Conservation (phyloP, 2,113 vertebrate species). For the Xenotilapia leptura region DNA sequence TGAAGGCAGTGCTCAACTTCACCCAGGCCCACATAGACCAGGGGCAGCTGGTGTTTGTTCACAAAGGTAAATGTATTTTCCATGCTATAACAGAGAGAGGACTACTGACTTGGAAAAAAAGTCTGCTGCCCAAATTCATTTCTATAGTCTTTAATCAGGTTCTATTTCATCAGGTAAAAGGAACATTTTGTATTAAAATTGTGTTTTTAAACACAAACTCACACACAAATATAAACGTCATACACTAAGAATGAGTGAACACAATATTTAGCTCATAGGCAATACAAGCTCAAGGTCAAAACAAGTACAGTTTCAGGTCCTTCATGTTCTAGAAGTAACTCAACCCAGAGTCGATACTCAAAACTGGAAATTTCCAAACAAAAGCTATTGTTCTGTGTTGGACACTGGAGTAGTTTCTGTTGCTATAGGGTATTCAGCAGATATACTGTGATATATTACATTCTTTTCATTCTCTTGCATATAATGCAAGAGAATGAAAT, state of each 20-base stretch:
- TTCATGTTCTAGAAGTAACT: neutral
- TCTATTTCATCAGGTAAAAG: neutral
- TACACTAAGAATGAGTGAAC: neutral
- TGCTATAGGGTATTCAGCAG: neutral
- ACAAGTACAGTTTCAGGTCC: neutral
- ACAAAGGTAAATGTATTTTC: slow-evolving; percentile 67
- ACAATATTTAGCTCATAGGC: neutral
- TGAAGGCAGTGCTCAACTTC: slow-evolving; percentile 78
- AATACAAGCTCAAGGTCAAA: neutral
- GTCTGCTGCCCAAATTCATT: neutral
- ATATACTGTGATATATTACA: neutral
- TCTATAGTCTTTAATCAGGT: neutral
- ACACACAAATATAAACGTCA: neutral
- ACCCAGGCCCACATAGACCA: slow-evolving; percentile 81
- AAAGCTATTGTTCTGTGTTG: neutral
- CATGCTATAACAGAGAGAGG: neutral
- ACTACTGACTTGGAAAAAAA: neutral
- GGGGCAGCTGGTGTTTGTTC: slow-evolving; percentile 81
- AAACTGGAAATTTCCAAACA: neutral
- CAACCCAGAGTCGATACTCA: neutral
- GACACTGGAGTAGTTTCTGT: neutral
- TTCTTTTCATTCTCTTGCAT: neutral
- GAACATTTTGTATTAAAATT: neutral
- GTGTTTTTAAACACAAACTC: neutral
- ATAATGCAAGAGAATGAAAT: neutral